phyloP scores from a whole-genome alignment of 2,888 invertebrate species.

The Drosophila rubida region DNA sequence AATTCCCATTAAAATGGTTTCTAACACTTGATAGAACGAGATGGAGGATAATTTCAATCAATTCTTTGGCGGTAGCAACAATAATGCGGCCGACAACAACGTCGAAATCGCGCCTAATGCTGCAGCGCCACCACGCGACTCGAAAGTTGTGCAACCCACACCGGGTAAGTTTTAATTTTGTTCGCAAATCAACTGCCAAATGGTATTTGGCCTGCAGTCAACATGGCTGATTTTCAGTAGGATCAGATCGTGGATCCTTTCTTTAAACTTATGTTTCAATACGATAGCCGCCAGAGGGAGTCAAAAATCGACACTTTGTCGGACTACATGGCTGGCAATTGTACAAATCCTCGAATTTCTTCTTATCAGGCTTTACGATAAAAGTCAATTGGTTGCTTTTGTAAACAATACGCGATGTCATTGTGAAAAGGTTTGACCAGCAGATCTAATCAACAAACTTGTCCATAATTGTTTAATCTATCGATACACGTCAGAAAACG shows the following conservation, averaged over 20 bases:
- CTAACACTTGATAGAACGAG: constrained; percentile 56
- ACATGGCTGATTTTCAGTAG: neutral
- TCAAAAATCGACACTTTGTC: too few species aligned
- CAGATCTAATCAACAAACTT: constrained; percentile 13
- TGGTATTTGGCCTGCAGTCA: neutral
- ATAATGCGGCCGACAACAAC: too few species aligned
- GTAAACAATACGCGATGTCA: neutral
- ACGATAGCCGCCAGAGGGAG: too few species aligned
- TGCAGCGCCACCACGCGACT: constrained; percentile 84
- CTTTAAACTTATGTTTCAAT: neutral
- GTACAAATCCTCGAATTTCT: too few species aligned
- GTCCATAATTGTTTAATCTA: constrained; percentile 24
- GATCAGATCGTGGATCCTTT: neutral
- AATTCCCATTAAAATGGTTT: neutral
- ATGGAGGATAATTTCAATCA: constrained; percentile 88
- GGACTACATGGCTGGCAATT: too few species aligned
- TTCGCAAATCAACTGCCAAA: neutral
- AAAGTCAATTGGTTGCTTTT: neutral
- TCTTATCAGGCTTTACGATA: too few species aligned
- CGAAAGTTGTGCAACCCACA: constrained; percentile 88
- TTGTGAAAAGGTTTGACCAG: neutral
- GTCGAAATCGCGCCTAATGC: constrained; percentile 15
- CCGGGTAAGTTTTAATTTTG: constrained; percentile 86
- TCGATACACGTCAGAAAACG: constrained; percentile 22
- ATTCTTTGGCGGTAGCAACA: constrained; percentile 83